Evolutionary conservation across 2,797 vertebrate genomes (phyloP), one percentile per base, ranked within the genome.

Genomic region (Heliangelus exortis): DNA sequence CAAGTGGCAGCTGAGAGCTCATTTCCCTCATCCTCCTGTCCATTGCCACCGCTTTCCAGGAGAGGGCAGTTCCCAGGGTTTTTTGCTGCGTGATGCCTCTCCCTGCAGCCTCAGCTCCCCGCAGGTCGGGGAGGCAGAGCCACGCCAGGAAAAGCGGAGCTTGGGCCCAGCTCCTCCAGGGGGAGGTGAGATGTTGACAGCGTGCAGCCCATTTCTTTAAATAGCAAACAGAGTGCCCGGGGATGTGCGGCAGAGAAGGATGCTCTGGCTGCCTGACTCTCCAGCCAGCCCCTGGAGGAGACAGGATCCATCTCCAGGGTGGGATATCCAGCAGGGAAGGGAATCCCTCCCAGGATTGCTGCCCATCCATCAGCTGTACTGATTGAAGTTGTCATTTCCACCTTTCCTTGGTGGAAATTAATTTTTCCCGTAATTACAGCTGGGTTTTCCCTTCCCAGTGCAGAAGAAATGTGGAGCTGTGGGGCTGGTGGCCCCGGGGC

Each of bases 1-100:
- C 58, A 51, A 92, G 87, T 63, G 79, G 53, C 76, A 65, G 53
- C 68, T 86, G 69, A 88, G 88, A 91, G 85, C 90, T 90, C 4
- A 4, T 84, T 89, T 77, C 20, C 65, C 66, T 48, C 74, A 36
- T 51, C 83, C 62, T 82, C 48, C 65, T 31, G 71, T 67, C 79
- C 8, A 0, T 41, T 57, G n/a, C 9, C 0, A 34, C 21, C 1
- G 0, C 31, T 76, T 90, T 73, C 91, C 91, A 91, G 83, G 85
- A 91, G 76, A 83, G 76, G 82, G 79, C 61, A 66, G 71, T 43
- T 93, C 87, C 84, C 18, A 12, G 84, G 74, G n/a, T 7, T 45
- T 89, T 85, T 48, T 84, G 58, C 85, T 63, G 83, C 36, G 0
- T 28, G 89, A 15, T 58, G 62, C 45, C 25, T 55, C 41, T n/a